Conservation (phyloP, 2,888 invertebrate genomes). For the Drosophila algonquin region DNA sequence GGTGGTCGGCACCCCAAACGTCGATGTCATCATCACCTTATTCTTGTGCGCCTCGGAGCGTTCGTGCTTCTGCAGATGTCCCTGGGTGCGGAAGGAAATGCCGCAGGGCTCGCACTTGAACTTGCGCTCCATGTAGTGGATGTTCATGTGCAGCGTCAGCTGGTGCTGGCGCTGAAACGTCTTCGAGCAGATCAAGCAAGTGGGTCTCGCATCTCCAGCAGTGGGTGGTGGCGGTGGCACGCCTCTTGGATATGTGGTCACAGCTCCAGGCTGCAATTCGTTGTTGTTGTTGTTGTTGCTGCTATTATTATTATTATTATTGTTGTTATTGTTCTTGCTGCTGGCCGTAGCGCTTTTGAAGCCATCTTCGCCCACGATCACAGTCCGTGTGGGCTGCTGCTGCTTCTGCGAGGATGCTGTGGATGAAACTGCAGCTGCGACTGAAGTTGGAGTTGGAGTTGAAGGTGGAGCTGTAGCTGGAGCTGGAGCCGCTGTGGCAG, state of each 20-base stretch:
- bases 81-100: slow-evolving; percentile 94
- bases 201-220: slow-evolving; percentile 88
- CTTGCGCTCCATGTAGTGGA: slow-evolving; percentile 96
- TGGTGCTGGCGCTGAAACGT: slow-evolving; percentile 96
- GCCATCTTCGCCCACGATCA: slow-evolving; percentile 87
- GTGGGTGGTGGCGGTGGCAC: slow-evolving; percentile 79
- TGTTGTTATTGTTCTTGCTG: slow-evolving; percentile 44
- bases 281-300: slow-evolving; percentile 46
- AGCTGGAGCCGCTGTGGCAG: not conserved
- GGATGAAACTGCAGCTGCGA: not conserved
- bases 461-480: not conserved
- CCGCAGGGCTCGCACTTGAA: slow-evolving; percentile 96
- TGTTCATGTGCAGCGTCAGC: slow-evolving; percentile 95
- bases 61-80: slow-evolving; percentile 96
- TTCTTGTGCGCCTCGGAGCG: slow-evolving; percentile 96
- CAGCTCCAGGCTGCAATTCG: slow-evolving; percentile 22
- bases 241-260: slow-evolving; percentile 13
- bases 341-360: slow-evolving; percentile 84
- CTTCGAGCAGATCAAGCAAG: slow-evolving; percentile 94
- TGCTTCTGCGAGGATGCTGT: slow-evolving; percentile 5
- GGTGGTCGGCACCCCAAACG: slow-evolving; percentile 92
- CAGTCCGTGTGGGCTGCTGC: slow-evolving; percentile 66
- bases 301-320: not conserved
- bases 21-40: slow-evolving; percentile 94
- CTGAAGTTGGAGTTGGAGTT: not conserved